Percentiles rank a stretch among this genome's conserved stretches.
phyloP scores from a whole-genome alignment of 2,888 invertebrate species.

The Lithophane leautieri region DNA sequence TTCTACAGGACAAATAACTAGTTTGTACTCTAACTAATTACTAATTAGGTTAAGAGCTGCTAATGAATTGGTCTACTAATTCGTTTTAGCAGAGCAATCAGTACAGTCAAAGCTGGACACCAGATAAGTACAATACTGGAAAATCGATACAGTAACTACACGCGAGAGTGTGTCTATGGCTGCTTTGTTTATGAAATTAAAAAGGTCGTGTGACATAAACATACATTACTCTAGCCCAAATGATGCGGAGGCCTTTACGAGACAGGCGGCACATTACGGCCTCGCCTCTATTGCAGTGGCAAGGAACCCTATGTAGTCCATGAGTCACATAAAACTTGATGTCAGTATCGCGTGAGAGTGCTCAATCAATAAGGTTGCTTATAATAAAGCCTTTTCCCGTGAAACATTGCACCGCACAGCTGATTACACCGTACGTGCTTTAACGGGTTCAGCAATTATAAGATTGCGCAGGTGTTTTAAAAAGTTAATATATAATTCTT shows the following conservation, averaged over 20 bases:
- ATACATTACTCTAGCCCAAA: conserved; percentile 39
- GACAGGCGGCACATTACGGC: conserved; percentile 42
- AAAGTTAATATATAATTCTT: conserved; percentile 37
- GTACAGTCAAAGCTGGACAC: neutral
- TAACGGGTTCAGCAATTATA: conserved; percentile 46
- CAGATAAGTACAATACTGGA: conserved; percentile 9
- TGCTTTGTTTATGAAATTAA: conserved; percentile 23
- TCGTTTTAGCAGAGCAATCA: conserved; percentile 31
- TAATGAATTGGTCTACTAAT: conserved; percentile 30
- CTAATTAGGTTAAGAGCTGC: conserved; percentile 48
- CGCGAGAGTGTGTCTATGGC: neutral
- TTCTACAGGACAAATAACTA: conserved; percentile 3
- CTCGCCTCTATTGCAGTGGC: conserved; percentile 57
- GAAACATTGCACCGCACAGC: conserved; percentile 57
- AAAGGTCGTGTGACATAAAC: conserved; percentile 45
- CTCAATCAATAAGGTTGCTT: conserved; percentile 60
- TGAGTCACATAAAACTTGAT: conserved; percentile 64
- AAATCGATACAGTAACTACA: conserved; percentile 4
- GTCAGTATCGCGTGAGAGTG: conserved; percentile 60
- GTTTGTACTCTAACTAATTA: conserved; percentile 35
- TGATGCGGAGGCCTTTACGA: conserved; percentile 29
- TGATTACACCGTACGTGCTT: conserved; percentile 59
- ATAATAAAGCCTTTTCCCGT: conserved; percentile 58
- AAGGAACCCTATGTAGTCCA: conserved; percentile 59
- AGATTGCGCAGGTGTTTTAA: conserved; percentile 54